Evolutionary conservation across 1,140 invertebrate genomes (phyloP).

Genomic region (Dysdera silvatica): DNA sequence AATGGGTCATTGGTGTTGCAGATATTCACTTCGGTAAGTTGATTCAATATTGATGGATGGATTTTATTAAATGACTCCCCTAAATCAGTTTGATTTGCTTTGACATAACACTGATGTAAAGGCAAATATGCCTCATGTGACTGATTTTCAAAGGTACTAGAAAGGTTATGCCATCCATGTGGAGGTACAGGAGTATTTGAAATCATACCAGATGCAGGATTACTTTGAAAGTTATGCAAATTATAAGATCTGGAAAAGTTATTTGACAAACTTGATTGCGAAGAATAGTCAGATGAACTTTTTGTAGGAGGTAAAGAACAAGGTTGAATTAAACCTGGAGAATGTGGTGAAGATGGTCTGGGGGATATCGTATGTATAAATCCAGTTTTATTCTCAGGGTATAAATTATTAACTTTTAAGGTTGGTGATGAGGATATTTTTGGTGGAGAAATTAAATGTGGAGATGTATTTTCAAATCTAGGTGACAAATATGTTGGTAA

Average conservation of each 20-base stretch:
- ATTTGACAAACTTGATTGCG: neutral
- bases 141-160: too few species aligned
- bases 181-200: too few species aligned
- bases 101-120: too few species aligned
- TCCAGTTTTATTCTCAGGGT: constrained; percentile 8
- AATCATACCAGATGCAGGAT: too few species aligned
- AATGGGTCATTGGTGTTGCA: neutral
- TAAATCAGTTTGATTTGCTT: too few species aligned
- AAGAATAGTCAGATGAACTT: neutral
- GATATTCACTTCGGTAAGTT: neutral
- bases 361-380: constrained; percentile 11
- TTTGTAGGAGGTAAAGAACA: constrained; percentile 3
- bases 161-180: too few species aligned
- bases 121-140: too few species aligned
- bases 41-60: constrained; percentile 6
- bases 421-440: constrained; percentile 14
- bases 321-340: constrained; percentile 3
- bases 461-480: constrained; percentile 10
- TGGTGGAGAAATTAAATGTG: constrained; percentile 15
- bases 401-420: constrained; percentile 2
- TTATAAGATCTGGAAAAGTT: too few species aligned
- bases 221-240: too few species aligned
- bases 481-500: constrained; percentile 2
- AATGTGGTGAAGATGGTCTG: constrained; percentile 7
- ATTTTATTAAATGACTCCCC: too few species aligned